Evolutionary conservation across 2,888 invertebrate genomes (phyloP).

Genomic region (Zygogramma bicolorata): DNA sequence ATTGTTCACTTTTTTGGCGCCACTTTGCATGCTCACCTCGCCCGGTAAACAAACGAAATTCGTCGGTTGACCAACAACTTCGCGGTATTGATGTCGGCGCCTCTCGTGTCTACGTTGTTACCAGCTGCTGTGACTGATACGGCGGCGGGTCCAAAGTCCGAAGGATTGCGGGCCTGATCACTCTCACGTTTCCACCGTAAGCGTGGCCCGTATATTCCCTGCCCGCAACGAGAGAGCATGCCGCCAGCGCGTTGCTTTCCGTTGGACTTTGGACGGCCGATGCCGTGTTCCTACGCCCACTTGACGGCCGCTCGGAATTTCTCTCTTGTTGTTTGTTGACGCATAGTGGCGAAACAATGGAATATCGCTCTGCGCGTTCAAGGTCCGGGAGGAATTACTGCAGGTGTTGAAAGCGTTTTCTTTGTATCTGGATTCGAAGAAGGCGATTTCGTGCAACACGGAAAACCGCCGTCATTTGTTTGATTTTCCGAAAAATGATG

Average conservation of each 20-base stretch:
- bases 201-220: conserved; percentile 22
- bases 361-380: neutral
- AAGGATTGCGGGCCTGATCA: conserved; percentile 8
- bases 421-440: too few relatives aligned
- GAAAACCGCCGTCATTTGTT: too few relatives aligned
- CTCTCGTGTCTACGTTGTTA: neutral
- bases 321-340: neutral
- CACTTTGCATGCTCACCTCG: too few relatives aligned
- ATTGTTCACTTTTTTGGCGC: too few relatives aligned
- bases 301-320: neutral
- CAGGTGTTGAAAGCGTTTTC: too few relatives aligned
- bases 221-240: conserved; percentile 33
- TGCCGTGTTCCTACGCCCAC: neutral
- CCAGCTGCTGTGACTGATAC: neutral
- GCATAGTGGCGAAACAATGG: neutral
- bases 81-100: neutral
- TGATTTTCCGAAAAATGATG: too few relatives aligned
- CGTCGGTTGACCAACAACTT: neutral
- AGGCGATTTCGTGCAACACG: too few relatives aligned
- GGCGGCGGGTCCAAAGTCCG: neutral
- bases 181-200: conserved; percentile 2
- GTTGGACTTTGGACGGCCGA: conserved; percentile 7
- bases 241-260: conserved; percentile 20
- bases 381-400: too few relatives aligned
- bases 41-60: neutral